phyloP scores from a whole-genome alignment of 2,797 vertebrate species.

The Siniperca obscura region DNA sequence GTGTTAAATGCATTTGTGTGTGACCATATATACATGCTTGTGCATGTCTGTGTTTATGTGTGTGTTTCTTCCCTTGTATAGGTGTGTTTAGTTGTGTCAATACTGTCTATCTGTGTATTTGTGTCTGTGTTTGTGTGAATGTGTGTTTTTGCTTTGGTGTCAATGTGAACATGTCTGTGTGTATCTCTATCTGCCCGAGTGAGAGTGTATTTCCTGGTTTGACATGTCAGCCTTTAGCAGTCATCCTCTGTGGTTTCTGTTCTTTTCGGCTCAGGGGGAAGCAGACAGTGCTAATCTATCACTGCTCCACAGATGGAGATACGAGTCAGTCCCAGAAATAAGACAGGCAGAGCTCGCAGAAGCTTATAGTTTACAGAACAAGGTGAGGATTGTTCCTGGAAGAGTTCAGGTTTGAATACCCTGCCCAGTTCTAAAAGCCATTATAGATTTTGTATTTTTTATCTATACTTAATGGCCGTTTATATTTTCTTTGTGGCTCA shows the following conservation, averaged over 20 bases:
- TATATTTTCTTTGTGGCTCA: background rate
- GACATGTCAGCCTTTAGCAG: slow-evolving; percentile 69
- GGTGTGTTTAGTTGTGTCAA: background rate
- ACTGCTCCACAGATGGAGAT: slow-evolving; percentile 53
- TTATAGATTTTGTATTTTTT: background rate
- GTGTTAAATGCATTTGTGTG: background rate
- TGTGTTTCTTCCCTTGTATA: background rate
- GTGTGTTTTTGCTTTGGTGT: slow-evolving; percentile 20
- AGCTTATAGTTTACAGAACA: slow-evolving; percentile 4
- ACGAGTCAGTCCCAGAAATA: slow-evolving; percentile 34
- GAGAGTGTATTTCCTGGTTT: slow-evolving; percentile 50
- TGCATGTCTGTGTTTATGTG: background rate
- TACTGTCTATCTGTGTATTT: background rate
- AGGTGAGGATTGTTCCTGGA: slow-evolving; percentile 7
- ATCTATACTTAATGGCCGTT: background rate
- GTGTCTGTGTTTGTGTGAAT: slow-evolving; percentile 7
- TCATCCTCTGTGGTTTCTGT: slow-evolving; percentile 60
- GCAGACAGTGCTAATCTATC: slow-evolving; percentile 58
- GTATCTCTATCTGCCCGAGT: slow-evolving; percentile 14
- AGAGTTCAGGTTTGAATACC: background rate
- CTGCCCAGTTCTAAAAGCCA: background rate
- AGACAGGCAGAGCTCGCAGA: slow-evolving; percentile 24
- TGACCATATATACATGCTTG: background rate
- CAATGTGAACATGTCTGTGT: background rate
- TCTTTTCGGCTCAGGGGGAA: slow-evolving; percentile 44